A percentile compares a stretch with the other conserved stretches of the same genome.
phyloP scores from a whole-genome alignment of 2,113 vertebrate genomes.

The Barbus barbus region DNA sequence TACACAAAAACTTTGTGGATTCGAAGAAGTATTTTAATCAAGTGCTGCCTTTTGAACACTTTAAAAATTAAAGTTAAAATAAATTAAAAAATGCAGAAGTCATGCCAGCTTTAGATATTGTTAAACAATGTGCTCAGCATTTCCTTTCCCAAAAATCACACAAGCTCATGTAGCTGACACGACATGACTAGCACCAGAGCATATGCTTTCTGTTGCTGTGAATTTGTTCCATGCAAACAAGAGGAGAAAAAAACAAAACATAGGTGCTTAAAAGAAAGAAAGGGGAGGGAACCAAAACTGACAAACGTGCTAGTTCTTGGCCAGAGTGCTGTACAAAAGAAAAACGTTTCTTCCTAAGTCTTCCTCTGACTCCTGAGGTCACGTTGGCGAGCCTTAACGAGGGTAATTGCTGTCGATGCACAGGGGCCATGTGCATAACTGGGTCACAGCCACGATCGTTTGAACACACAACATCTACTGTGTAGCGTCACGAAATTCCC shows the following conservation, averaged over 20 bases:
- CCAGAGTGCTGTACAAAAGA: conserved; percentile 45
- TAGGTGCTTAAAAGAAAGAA: not conserved
- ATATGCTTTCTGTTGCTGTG: conserved; percentile 69
- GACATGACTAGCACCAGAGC: conserved; percentile 46
- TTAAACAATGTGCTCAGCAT: not conserved
- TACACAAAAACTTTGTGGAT: not conserved
- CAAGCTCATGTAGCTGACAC: not conserved
- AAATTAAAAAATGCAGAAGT: too few species aligned
- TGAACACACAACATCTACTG: not conserved
- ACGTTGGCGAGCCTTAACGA: conserved; percentile 62
- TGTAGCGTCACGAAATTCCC: not conserved
- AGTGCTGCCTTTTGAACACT: not conserved
- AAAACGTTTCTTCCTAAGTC: conserved; percentile 56
- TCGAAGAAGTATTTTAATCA: not conserved
- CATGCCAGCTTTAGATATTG: not conserved
- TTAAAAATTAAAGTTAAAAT: too few species aligned
- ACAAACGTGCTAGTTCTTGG: conserved; percentile 50
- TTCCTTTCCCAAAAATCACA: not conserved
- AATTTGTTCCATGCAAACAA: conserved; percentile 63
- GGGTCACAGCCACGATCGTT: conserved; percentile 36
- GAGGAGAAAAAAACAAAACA: not conserved
- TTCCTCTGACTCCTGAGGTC: conserved; percentile 65
- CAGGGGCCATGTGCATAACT: conserved; percentile 43
- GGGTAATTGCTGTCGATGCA: conserved; percentile 50
- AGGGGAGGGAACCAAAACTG: conserved; percentile 1